Percentiles rank a stretch among this genome's conserved stretches.
Evolutionary conservation across 2,113 vertebrate genomes (phyloP).

Genomic region (Elgaria multicarinata): DNA sequence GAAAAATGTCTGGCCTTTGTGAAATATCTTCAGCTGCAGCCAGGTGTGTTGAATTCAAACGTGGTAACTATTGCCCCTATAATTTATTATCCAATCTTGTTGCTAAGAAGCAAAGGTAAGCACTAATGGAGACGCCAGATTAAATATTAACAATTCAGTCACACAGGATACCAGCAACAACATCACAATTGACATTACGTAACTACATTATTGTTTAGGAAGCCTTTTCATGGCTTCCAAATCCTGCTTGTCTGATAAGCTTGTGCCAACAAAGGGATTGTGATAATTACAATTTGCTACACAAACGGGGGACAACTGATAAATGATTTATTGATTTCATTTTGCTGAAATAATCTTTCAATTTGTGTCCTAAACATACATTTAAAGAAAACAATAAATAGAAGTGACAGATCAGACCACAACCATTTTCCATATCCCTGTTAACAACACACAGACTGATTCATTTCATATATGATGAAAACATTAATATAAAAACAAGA

Average conservation of each 20-base stretch:
- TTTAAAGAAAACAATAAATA: slow-evolving; percentile 59
- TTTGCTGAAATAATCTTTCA: slow-evolving; percentile 65
- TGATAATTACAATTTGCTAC: slow-evolving; percentile 75
- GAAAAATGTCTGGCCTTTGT: neutral
- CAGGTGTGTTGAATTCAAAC: slow-evolving; percentile 27
- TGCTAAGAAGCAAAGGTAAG: slow-evolving; percentile 51
- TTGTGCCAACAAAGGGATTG: slow-evolving; percentile 73
- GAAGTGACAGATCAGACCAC: slow-evolving; percentile 42
- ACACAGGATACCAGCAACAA: slow-evolving; percentile 60
- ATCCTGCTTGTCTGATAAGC: slow-evolving; percentile 69
- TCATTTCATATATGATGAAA: neutral
- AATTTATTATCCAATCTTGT: slow-evolving; percentile 21
- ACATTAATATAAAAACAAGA: too few species aligned
- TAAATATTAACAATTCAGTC: slow-evolving; percentile 71
- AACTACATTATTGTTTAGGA: slow-evolving; percentile 58
- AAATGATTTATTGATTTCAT: slow-evolving; percentile 76
- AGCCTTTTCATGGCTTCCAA: slow-evolving; percentile 57
- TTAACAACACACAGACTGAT: slow-evolving; percentile 10
- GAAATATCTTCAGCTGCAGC: neutral
- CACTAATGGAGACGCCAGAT: slow-evolving; percentile 54
- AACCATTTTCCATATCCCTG: slow-evolving; percentile 39
- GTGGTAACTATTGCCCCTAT: slow-evolving; percentile 22
- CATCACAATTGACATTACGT: slow-evolving; percentile 67
- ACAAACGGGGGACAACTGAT: slow-evolving; percentile 67
- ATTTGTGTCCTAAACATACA: slow-evolving; percentile 67